Evolutionary conservation across 2,888 invertebrate species (phyloP), one percentile per base, ranked within the genome.

Genomic region (Tiphia femorata): DNA sequence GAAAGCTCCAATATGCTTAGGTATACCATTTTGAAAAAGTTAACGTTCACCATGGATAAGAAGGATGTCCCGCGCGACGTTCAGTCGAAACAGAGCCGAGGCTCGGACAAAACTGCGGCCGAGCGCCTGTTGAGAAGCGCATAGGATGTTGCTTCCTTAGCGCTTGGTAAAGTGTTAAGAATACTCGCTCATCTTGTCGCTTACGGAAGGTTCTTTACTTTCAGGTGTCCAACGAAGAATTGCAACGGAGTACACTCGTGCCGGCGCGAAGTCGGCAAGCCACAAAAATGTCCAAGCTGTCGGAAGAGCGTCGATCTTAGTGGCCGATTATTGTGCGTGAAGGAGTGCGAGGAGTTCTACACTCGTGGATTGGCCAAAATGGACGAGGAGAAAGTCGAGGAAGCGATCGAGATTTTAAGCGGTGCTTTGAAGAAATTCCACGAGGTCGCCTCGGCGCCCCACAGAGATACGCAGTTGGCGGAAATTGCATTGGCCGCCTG

Each of bases 401-500:
- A 88, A 53, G 92, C 92, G 0, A 86, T 87, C 10, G 74, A 81
- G 2, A 75, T 85, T 0, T 84, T 92, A 19, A 85, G 86, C 49
- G 81, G 84, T 14, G 90, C 88, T 0, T 84, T 92, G 4, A 88
- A 89, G 67, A 73, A 81, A 43, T 92, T 89, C 83, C 87, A 90
- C 72, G 86, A 86, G 49, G 83, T 89, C 19, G 91, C 89, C 0
- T 82, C 84, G 0, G 85, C 90, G 0, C 93, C 93, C 0, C 89
- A 92, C 64, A 86, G 87, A 37, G 89, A 89, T 54, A 90, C 91
- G 0, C 87, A 91, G 42, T 81, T 91, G 21, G 91, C 91, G 0
- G 91, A 93, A 80, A 91, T 92, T 73, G 87, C 90, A 0, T 80
- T 93, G 27, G 84, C 90, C 2, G 86, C 88, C 0, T 92, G 92